Evolutionary conservation across 2,113 vertebrate genomes (phyloP).

Genomic region (Danio rerio): GRCz12tu NC_133184.1:54794501-54795000

Average conservation of each 20-base stretch:
- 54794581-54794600: constrained; percentile 49
- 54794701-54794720: constrained; percentile 71
- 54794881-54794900: constrained; percentile 14
- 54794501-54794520: too few relatives aligned
- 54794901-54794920: constrained; percentile 18
- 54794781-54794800: constrained; percentile 70
- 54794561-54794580: constrained; percentile 47
- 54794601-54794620: constrained; percentile 67
- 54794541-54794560: constrained; percentile 52
- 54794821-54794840: constrained; percentile 58
- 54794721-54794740: constrained; percentile 77
- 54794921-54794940: too few relatives aligned
- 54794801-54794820: constrained; percentile 49
- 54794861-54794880: too few relatives aligned
- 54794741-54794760: constrained; percentile 74
- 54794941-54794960: background rate
- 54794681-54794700: constrained; percentile 68
- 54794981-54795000: background rate
- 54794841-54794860: constrained; percentile 66
- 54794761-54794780: constrained; percentile 80
- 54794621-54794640: constrained; percentile 58
- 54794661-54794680: constrained; percentile 71
- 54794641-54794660: constrained; percentile 64
- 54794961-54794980: background rate
- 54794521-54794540: background rate